Evolutionary conservation across 2,888 invertebrate genomes (phyloP), one percentile per base, ranked within the genome.

Genomic region (Heliconius erato): DNA sequence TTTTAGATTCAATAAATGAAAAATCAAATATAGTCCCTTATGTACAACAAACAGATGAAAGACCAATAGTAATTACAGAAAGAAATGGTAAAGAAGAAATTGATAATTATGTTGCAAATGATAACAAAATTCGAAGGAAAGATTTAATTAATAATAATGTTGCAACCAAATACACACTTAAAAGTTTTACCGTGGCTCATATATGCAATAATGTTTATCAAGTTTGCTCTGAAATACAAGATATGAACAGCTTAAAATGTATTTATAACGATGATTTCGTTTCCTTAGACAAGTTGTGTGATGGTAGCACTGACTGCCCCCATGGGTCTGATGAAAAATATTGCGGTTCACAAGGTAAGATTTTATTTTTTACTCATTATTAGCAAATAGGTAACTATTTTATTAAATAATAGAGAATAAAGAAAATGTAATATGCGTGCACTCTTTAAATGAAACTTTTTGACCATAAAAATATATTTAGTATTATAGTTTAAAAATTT

Each of bases 311-410:
- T 49, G 92, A 95, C 77, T 95, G 95, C 76, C 71, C 85, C 3
- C 91, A 92, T 84, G 86, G 85, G 84, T 89, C 91, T 4, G 95
- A 95, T 84, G 95, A 95, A 90, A 85, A 82, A 49, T 86, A 92
- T 82, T 95, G 94, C 86, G 84, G 86, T 68, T 81, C 85, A 80
- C 89, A 92, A 90, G 92, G 93, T 94, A 87, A 80, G 49, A 1
- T 26, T 74, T 28, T 26, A 65, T 6, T 59, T 44, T 44, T 14
- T 14, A 63, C 11, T n/a, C n/a, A 63, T n/a, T 63, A 7, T 63
- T 16, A 49, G 4, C 0, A 49, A 49, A 49, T 49, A 49, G 0
- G 16, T 11, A 63, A 19, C 9, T 6, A 7, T 14, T 6, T 54
- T 19, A 54, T 54, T 9, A 23, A 54, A 54, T 54, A 54, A 9